Conservation (phyloP, 2,888 invertebrate species). For the Dicranocentrus wangi region DNA sequence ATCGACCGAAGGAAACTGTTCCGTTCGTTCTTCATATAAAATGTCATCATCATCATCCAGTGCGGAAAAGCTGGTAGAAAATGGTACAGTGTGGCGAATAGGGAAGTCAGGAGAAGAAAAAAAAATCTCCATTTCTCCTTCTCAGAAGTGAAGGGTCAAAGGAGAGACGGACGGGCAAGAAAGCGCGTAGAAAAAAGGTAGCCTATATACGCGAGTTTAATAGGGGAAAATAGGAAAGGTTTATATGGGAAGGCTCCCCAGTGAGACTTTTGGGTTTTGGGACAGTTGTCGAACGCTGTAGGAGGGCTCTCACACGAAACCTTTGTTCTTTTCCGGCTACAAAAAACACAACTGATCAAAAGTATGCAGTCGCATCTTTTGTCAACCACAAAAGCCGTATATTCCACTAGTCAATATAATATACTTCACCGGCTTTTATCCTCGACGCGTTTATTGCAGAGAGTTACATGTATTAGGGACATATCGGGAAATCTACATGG, state of each 20-base stretch:
- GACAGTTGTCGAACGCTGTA: constrained; percentile 72
- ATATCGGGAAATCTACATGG: not conserved
- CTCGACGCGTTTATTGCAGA: not conserved
- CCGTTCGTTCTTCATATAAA: too few species aligned
- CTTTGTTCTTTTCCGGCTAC: constrained; percentile 72
- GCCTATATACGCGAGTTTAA: too few species aligned
- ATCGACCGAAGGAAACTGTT: too few species aligned
- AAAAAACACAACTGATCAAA: constrained; percentile 50
- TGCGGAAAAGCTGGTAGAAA: too few species aligned
- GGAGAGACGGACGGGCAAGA: constrained; percentile 26
- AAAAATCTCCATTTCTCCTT: constrained; percentile 41
- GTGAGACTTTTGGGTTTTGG: constrained; percentile 73
- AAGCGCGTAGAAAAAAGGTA: constrained; percentile 34
- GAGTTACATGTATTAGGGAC: not conserved
- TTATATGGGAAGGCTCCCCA: constrained; percentile 68
- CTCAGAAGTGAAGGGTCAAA: constrained; percentile 68
- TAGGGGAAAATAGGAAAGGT: constrained; percentile 41
- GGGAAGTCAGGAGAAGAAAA: constrained; percentile 9
- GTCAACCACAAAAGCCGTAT: constrained; percentile 67
- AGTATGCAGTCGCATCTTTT: constrained; percentile 62
- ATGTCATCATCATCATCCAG: too few species aligned
- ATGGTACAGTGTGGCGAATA: constrained; percentile 12
- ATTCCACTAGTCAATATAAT: constrained; percentile 22
- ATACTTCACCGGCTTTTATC: not conserved
- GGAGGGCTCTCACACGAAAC: constrained; percentile 71